phyloP scores from a whole-genome alignment of 1,140 invertebrate species.

The Adoxophyes honmai region DNA sequence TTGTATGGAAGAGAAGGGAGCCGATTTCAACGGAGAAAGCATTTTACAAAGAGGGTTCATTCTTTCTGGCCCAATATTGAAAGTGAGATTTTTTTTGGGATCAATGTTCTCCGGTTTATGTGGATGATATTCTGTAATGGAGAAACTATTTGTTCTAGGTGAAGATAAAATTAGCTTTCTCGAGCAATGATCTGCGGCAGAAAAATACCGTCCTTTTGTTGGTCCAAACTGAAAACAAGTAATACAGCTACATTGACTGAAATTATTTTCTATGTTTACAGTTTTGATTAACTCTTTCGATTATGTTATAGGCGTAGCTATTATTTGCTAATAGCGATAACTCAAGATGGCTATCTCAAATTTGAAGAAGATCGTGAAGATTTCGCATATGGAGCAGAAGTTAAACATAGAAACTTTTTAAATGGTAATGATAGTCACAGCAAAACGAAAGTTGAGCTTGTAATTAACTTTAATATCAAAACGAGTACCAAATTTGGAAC shows the following conservation, averaged over 20 bases:
- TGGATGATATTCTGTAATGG: too few species aligned
- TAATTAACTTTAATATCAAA: too few species aligned
- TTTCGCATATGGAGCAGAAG: constrained; percentile 82
- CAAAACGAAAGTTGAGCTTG: too few species aligned
- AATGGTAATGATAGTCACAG: constrained; percentile 75
- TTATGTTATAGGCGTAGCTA: constrained; percentile 84
- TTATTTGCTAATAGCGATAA: constrained; percentile 88
- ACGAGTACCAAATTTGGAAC: too few species aligned
- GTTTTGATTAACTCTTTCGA: too few species aligned
- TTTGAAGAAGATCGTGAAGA: constrained; percentile 91
- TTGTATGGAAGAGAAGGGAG: constrained; percentile 88
- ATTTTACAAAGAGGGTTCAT: constrained; percentile 87
- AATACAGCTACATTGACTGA: too few species aligned
- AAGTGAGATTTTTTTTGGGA: constrained; percentile 50
- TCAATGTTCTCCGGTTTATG: too few species aligned
- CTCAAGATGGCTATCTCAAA: constrained; percentile 87
- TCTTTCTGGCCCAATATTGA: constrained; percentile 82
- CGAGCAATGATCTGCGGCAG: constrained; percentile 85
- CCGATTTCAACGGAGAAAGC: constrained; percentile 91
- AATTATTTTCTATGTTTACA: too few species aligned
- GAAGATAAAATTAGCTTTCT: constrained; percentile 89
- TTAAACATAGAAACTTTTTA: constrained; percentile 87
- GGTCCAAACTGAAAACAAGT: constrained; percentile 90
- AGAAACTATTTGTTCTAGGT: constrained; percentile 70
- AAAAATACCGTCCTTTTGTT: constrained; percentile 86